Evolutionary conservation across 1,140 invertebrate genomes (phyloP).

Genomic region (Drosophila carrolli): DNA sequence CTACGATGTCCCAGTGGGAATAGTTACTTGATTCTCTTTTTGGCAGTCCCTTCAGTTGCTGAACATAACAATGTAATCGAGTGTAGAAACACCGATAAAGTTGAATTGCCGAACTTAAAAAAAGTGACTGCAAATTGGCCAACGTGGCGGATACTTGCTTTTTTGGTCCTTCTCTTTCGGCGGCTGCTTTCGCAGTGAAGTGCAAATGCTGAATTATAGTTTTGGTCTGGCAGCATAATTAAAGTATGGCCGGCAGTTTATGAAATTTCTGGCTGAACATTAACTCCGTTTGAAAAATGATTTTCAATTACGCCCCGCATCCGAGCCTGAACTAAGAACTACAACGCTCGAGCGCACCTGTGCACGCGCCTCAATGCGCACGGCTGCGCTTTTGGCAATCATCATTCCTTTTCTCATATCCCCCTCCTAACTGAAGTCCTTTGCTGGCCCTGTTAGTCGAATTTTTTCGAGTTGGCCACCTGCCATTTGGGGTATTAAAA

Average conservation of each 20-base stretch:
- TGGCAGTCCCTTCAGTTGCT: constrained; percentile 17
- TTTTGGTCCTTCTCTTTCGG: not conserved
- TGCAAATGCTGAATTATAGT: constrained; percentile 65
- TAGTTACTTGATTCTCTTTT: constrained; percentile 26
- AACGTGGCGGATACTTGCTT: constrained; percentile 35
- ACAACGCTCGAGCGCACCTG: constrained; percentile 66
- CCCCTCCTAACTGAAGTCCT: constrained; percentile 1
- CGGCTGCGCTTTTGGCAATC: constrained; percentile 68
- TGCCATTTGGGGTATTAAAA: constrained; percentile 63
- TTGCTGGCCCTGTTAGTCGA: constrained; percentile 8
- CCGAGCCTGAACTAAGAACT: constrained; percentile 38
- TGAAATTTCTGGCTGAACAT: constrained; percentile 38
- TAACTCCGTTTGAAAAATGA: constrained; percentile 53
- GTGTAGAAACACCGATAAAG: constrained; percentile 69
- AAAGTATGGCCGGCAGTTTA: constrained; percentile 28
- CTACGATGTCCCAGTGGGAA: constrained; percentile 20
- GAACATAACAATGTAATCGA: constrained; percentile 74
- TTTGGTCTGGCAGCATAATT: constrained; percentile 40
- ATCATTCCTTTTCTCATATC: constrained; percentile 1
- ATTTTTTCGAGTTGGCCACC: constrained; percentile 23
- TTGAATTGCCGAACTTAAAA: constrained; percentile 53
- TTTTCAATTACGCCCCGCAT: constrained; percentile 69
- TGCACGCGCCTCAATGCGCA: constrained; percentile 76
- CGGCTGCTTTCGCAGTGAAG: constrained; percentile 12
- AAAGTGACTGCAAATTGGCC: constrained; percentile 60